Conservation (phyloP, 2,888 invertebrate genomes). For the Erpobdella octoculata region DNA sequence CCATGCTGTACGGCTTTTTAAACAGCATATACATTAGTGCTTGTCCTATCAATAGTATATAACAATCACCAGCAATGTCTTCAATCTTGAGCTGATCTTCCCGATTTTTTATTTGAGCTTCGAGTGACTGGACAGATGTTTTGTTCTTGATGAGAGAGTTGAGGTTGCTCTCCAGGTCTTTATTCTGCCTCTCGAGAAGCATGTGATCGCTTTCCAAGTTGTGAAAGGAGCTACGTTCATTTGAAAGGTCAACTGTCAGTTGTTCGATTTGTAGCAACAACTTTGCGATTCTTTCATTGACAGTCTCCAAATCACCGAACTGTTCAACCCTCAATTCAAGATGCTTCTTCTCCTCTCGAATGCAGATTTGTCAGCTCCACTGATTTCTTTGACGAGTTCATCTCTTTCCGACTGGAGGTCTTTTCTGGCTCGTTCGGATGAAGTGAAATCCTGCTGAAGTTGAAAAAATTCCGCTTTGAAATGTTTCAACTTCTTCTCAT, state of each 20-base stretch:
- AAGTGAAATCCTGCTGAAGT: conserved; percentile 76
- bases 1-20: too few relatives aligned
- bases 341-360: conserved; percentile 80
- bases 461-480: conserved; percentile 84
- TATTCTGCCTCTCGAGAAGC: conserved; percentile 71
- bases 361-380: conserved; percentile 52
- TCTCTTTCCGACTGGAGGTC: conserved; percentile 90
- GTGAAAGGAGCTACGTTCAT: conserved; percentile 79
- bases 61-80: too few relatives aligned
- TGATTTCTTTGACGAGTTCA: conserved; percentile 79
- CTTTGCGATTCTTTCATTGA: conserved; percentile 63
- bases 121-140: conserved; percentile 82
- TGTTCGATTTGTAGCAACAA: conserved; percentile 61
- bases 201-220: conserved; percentile 84
- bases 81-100: conserved; percentile 93
- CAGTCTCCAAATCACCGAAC: conserved; percentile 75
- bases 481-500: conserved; percentile 57
- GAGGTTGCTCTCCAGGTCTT: conserved; percentile 75
- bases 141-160: conserved; percentile 88
- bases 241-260: conserved; percentile 62
- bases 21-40: too few relatives aligned
- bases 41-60: too few relatives aligned
- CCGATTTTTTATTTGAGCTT: conserved; percentile 79
- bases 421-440: conserved; percentile 75
- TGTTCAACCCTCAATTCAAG: conserved; percentile 85